Conservation (phyloP, 2,113 vertebrate species). For the Furnarius figulus region DNA sequence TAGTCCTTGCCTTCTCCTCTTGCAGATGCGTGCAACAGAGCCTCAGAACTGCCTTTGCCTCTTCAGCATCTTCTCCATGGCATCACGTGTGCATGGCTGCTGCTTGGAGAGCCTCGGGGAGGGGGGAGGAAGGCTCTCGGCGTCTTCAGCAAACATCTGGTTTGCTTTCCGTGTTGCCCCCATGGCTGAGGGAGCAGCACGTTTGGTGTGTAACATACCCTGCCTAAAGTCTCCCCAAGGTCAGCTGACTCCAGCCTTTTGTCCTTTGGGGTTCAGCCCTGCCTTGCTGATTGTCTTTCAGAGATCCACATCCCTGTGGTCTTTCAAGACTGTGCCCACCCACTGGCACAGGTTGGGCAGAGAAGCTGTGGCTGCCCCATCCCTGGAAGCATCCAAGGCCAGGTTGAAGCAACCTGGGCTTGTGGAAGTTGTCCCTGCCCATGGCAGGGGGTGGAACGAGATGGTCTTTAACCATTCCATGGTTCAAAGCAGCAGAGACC, state of each 20-base stretch:
- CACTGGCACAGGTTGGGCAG: neutral
- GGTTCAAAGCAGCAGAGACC: neutral
- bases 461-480: neutral
- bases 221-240: neutral
- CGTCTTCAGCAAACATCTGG: neutral
- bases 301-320: too few relatives aligned
- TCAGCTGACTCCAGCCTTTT: neutral
- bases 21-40: neutral
- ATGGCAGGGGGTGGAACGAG: neutral
- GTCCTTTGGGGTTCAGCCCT: neutral
- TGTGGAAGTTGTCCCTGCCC: neutral
- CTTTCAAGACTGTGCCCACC: neutral
- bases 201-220: neutral
- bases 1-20: neutral
- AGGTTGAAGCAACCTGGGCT: accelerated
- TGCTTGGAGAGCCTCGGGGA: neutral
- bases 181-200: accelerated
- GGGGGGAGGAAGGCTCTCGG: neutral
- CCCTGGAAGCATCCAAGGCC: neutral
- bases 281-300: neutral
- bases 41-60: neutral
- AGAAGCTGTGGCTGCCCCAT: neutral
- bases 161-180: neutral
- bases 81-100: neutral
- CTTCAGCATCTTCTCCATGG: neutral